phyloP scores from a whole-genome alignment of 2,113 vertebrate species.

The Stegastes partitus region DNA sequence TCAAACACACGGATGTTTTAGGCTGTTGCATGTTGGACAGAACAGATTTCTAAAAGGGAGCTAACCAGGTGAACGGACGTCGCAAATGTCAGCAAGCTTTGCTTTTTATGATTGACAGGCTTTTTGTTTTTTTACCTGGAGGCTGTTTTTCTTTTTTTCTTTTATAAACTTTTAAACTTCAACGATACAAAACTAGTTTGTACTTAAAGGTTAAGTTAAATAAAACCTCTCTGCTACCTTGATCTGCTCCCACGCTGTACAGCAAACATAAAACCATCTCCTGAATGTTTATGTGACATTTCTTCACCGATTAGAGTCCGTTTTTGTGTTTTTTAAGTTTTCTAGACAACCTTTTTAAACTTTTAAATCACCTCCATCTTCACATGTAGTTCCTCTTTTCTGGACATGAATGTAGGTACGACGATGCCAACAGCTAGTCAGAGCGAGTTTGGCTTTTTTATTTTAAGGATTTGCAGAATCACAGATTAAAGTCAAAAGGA shows the following conservation, averaged over 20 bases:
- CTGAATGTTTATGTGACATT: background rate
- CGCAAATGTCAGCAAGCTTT: slow-evolving; percentile 31
- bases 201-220: background rate
- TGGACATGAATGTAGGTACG: background rate
- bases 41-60: slow-evolving; percentile 23
- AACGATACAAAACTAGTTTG: background rate
- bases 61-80: slow-evolving; percentile 5
- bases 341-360: too few species aligned
- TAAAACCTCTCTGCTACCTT: background rate
- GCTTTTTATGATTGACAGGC: too few species aligned
- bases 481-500: slow-evolving; percentile 62
- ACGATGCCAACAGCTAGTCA: background rate
- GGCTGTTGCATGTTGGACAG: slow-evolving; percentile 61
- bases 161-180: background rate
- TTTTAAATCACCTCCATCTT: too few species aligned
- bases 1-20: slow-evolving; percentile 49
- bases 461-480: slow-evolving; percentile 31
- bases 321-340: too few species aligned
- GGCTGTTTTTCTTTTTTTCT: background rate
- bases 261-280: background rate
- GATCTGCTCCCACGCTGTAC: background rate
- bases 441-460: slow-evolving; percentile 24
- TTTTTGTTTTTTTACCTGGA: slow-evolving; percentile 16
- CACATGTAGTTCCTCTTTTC: too few species aligned
- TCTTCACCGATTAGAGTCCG: background rate